A percentile compares a stretch with the other conserved stretches of the same genome.
phyloP scores from a whole-genome alignment of 30 jellyfish, hydroid and myxozoan species.

The Aurelia aurita region DNA sequence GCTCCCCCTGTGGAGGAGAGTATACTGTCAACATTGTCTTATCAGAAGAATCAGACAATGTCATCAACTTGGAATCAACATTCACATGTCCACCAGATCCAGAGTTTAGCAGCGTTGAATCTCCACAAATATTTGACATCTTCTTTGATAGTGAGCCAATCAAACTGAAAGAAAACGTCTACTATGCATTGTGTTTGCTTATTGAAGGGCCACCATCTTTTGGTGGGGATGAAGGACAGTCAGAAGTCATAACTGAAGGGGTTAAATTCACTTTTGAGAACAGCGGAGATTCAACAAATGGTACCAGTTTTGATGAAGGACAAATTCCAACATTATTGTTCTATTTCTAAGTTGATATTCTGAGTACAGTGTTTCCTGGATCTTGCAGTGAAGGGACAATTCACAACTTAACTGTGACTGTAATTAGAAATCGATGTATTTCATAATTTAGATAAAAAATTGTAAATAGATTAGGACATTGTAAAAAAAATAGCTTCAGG shows the following conservation, averaged over 20 bases:
- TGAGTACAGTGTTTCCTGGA: too few species aligned
- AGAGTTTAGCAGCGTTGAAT: constrained; percentile 66
- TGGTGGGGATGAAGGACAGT: constrained; percentile 99
- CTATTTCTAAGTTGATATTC: constrained; percentile 46
- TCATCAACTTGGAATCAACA: constrained; percentile 51
- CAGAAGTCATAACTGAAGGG: constrained; percentile 83
- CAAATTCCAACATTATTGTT: constrained; percentile 94
- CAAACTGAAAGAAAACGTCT: constrained; percentile 69
- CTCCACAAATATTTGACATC: constrained; percentile 87
- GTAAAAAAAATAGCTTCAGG: too few species aligned
- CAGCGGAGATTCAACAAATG: constrained; percentile 96
- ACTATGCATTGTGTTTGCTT: constrained; percentile 75
- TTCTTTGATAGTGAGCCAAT: constrained; percentile 92
- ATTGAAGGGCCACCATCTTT: constrained; percentile 99
- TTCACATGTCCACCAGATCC: constrained; percentile 99
- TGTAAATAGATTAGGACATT: too few species aligned
- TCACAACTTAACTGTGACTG: too few species aligned
- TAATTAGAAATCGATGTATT: too few species aligned
- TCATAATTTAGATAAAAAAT: too few species aligned
- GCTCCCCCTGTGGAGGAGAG: constrained; percentile 99
- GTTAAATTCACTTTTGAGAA: constrained; percentile 93
- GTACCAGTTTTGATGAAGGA: constrained; percentile 99
- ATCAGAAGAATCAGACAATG: constrained; percentile 70
- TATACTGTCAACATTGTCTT: constrained; percentile 68
- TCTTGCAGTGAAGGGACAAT: too few species aligned